Percentiles rank a stretch among this genome's conserved stretches.
These are phyloP conservation scores for Ophion ellenae DNA, from an alignment of 2,888 invertebrate species.

Conservation along the genomic window DNA sequence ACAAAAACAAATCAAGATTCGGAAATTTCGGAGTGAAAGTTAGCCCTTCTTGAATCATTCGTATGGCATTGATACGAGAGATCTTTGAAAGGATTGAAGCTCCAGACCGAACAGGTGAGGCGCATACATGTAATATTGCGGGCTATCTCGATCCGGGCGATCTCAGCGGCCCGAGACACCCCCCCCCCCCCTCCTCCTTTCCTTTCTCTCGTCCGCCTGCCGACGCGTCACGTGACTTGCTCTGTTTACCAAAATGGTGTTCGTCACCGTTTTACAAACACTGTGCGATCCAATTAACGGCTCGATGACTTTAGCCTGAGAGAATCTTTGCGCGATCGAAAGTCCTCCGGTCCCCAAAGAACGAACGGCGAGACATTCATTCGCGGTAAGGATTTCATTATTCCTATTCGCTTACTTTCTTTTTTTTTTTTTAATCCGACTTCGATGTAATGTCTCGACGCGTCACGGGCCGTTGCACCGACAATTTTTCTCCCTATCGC, in stretches of 20 bases:
- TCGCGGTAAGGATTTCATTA: conserved; percentile 43
- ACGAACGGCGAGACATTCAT: conserved; percentile 3
- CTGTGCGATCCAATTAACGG: conserved; percentile 50
- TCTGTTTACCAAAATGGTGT: conserved; percentile 84
- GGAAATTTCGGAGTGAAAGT: conserved; percentile 39
- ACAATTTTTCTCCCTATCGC: conserved; percentile 66
- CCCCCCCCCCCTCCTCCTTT: conserved; percentile 8
- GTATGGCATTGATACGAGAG: conserved; percentile 55
- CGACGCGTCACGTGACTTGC: conserved; percentile 80
- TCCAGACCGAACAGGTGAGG: conserved; percentile 77
- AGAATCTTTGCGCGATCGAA: conserved; percentile 18
- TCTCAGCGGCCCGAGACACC: conserved; percentile 72
- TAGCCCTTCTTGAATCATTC: background rate
- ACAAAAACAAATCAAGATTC: no score
- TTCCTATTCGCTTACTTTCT: conserved; percentile 11
- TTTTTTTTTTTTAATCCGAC: conserved; percentile 4
- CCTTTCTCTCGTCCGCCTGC: conserved; percentile 25
- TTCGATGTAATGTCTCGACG: conserved; percentile 56
- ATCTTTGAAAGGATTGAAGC: conserved; percentile 63
- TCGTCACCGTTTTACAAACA: conserved; percentile 71
- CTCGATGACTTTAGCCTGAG: conserved; percentile 38
- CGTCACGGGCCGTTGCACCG: conserved; percentile 70
- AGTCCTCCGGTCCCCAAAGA: background rate
- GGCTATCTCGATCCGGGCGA: conserved; percentile 74
- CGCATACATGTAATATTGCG: conserved; percentile 62